phyloP scores from a whole-genome alignment of 2,797 vertebrate species.

The Gambelia wislizenii region DNA sequence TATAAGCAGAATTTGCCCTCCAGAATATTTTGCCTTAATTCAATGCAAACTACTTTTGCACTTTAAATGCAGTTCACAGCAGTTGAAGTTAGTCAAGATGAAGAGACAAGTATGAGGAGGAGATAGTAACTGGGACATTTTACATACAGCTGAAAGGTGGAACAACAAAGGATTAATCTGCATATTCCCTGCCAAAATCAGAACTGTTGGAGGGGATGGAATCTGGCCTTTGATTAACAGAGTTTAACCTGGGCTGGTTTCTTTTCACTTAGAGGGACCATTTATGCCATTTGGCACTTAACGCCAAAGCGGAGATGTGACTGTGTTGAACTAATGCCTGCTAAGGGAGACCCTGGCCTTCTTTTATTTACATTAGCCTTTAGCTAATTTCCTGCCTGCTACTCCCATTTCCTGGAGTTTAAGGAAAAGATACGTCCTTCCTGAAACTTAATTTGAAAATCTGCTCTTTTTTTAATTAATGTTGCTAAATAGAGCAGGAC shows the following conservation, averaged over 20 bases:
- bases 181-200: too few species aligned
- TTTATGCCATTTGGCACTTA: slow-evolving; percentile 50
- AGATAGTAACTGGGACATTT: too few species aligned
- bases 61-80: too few species aligned
- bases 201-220: too few species aligned
- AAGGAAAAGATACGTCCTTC: slow-evolving; percentile 78
- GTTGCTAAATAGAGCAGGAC: not conserved
- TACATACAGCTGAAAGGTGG: too few species aligned
- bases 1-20: too few species aligned
- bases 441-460: slow-evolving; percentile 67
- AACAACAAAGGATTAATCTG: too few species aligned
- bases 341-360: slow-evolving; percentile 60
- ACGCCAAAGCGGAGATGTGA: slow-evolving; percentile 36
- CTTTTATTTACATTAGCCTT: slow-evolving; percentile 72
- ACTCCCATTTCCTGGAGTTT: slow-evolving; percentile 79
- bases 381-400: slow-evolving; percentile 78
- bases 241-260: not conserved
- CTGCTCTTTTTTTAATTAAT: slow-evolving; percentile 32
- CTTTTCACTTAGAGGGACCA: slow-evolving; percentile 22
- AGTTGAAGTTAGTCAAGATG: too few species aligned
- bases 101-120: too few species aligned
- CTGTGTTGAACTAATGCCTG: slow-evolving; percentile 29
- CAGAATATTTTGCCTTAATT: too few species aligned
- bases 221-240: not conserved
- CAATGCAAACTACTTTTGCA: too few species aligned